Evolutionary conservation across 2,113 vertebrate genomes (phyloP).

Genomic region (Labeo catla): DNA sequence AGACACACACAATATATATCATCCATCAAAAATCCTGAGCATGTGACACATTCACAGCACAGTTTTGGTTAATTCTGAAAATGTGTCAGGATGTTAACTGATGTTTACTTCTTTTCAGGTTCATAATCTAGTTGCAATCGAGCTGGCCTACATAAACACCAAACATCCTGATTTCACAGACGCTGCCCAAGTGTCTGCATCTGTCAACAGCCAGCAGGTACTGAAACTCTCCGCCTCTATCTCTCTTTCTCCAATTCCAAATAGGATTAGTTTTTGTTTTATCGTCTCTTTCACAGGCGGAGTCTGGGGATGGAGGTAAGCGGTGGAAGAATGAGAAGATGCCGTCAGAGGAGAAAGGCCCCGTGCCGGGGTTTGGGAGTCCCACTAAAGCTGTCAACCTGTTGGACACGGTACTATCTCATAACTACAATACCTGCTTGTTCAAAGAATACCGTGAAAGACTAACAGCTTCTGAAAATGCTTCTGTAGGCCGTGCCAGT

Average conservation of each 20-base stretch:
- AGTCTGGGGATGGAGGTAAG: conserved; percentile 73
- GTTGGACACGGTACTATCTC: conserved; percentile 74
- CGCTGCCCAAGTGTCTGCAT: conserved; percentile 80
- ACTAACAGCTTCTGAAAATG: background rate
- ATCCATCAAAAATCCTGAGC: background rate
- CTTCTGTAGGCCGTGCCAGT: conserved; percentile 71
- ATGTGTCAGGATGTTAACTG: background rate
- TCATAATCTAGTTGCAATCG: conserved; percentile 82
- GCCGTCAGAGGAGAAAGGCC: conserved; percentile 53
- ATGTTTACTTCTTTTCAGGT: conserved; percentile 66
- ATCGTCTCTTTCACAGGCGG: conserved; percentile 61
- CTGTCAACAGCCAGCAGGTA: conserved; percentile 82
- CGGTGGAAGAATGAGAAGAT: conserved; percentile 78
- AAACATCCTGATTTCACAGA: conserved; percentile 85
- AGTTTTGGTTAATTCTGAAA: background rate
- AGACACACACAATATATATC: background rate
- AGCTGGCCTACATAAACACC: conserved; percentile 84
- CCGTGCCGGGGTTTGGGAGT: conserved; percentile 69
- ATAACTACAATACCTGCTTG: background rate
- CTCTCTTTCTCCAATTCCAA: background rate
- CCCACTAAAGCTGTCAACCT: conserved; percentile 80
- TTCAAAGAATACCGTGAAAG: background rate
- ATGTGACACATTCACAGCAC: background rate
- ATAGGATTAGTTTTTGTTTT: background rate
- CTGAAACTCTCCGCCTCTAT: background rate